phyloP scores from a whole-genome alignment of 1,140 invertebrate species.

The Trachymyrmex cornetzi region DNA sequence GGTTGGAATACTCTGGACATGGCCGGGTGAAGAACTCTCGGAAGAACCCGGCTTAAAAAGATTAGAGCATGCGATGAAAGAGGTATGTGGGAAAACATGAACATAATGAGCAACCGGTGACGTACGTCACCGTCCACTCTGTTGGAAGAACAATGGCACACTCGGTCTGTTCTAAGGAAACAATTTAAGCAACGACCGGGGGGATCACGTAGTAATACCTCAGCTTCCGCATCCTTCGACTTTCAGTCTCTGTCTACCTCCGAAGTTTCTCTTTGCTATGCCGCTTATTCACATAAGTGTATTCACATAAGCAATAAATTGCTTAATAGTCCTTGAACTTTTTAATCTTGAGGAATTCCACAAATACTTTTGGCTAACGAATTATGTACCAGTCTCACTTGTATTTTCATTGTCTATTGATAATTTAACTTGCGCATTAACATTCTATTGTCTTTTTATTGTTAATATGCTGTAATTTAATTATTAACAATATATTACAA shows the following conservation, averaged over 20 bases:
- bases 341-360: conserved; percentile 35
- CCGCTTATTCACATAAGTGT: not conserved
- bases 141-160: conserved; percentile 67
- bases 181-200: conserved; percentile 67
- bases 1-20: conserved; percentile 64
- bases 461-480: not conserved
- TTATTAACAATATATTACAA: not conserved
- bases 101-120: conserved; percentile 71
- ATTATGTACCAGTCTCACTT: not conserved
- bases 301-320: conserved; percentile 1
- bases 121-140: conserved; percentile 69
- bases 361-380: conserved; percentile 14
- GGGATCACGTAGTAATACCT: conserved; percentile 51
- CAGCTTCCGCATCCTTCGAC: conserved; percentile 61
- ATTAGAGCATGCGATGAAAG: conserved; percentile 49
- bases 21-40: conserved; percentile 47
- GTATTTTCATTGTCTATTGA: not conserved
- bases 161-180: conserved; percentile 62
- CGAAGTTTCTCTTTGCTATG: not conserved
- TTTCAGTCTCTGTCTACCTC: conserved; percentile 26
- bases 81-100: conserved; percentile 57
- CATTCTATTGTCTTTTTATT: not conserved
- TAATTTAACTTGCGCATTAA: not conserved
- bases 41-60: conserved; percentile 57
- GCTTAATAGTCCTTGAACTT: not conserved